A percentile compares a stretch with the other conserved stretches of the same genome.
These are phyloP conservation scores for Gallirallus australis DNA, from an alignment of 2,797 vertebrate species.

Conservation along the genomic window DNA sequence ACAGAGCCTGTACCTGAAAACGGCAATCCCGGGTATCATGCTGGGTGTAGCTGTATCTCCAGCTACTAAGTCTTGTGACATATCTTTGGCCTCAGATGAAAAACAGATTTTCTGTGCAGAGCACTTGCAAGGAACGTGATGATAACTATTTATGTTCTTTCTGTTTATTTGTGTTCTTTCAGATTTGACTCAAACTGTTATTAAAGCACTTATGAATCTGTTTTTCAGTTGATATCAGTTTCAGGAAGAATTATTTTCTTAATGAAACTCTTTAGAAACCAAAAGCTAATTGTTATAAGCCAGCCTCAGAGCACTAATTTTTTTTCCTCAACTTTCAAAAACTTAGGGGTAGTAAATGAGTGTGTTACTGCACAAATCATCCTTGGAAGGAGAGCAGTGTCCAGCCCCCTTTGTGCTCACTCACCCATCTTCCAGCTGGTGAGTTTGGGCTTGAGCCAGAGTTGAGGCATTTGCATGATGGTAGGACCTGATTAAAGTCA, in stretches of 20 bases:
- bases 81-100: neutral
- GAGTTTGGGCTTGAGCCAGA: neutral
- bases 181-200: neutral
- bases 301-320: neutral
- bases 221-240: neutral
- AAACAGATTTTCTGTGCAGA: neutral
- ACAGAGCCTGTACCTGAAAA: neutral
- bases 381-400: neutral
- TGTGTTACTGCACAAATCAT: neutral
- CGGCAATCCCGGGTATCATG: neutral
- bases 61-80: neutral
- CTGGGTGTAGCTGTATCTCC: neutral
- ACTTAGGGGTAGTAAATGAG: neutral
- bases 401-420: neutral
- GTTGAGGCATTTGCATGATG: neutral
- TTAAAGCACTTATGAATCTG: neutral
- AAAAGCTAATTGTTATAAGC: neutral
- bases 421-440: neutral
- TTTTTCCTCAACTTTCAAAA: neutral
- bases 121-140: neutral
- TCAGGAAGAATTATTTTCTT: neutral
- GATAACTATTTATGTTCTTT: neutral
- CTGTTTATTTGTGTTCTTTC: neutral
- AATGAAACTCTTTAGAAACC: neutral
- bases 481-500: neutral